Evolutionary conservation across 2,888 invertebrate species (phyloP).

Genomic region (Teleiodes luculella): DNA sequence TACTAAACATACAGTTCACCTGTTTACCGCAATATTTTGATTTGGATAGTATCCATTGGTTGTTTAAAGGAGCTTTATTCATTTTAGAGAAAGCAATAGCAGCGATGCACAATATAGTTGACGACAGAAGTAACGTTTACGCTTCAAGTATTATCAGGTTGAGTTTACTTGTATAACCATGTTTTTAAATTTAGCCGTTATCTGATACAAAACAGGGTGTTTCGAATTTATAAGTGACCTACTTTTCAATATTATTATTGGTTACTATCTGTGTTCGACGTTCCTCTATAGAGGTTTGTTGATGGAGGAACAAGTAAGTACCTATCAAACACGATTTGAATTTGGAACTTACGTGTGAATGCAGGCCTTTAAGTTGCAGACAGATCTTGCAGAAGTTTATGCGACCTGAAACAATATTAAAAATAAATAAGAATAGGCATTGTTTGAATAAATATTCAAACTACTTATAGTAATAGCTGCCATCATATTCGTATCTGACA

Average conservation of each 20-base stretch:
- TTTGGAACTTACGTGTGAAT: not conserved
- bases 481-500: too few species aligned
- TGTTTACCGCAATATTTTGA: not conserved
- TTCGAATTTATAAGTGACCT: slow-evolving; percentile 3
- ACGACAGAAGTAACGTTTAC: not conserved
- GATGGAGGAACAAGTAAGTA: too few species aligned
- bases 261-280: not conserved
- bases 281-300: too few species aligned
- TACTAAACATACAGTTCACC: not conserved
- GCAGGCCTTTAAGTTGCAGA: too few species aligned
- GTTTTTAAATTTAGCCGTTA: slow-evolving; percentile 6
- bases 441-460: too few species aligned
- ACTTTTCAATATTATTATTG: slow-evolving; percentile 1
- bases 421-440: too few species aligned
- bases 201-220: slow-evolving; percentile 2
- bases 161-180: not conserved
- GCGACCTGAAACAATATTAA: not conserved
- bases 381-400: too few species aligned
- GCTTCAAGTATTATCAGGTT: slow-evolving; percentile 6
- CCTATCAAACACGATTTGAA: too few species aligned
- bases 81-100: not conserved
- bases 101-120: not conserved
- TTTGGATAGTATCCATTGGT: not conserved
- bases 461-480: too few species aligned
- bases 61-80: not conserved